phyloP scores from a whole-genome alignment of 1,140 invertebrate species.

The Saccostrea echinata region DNA sequence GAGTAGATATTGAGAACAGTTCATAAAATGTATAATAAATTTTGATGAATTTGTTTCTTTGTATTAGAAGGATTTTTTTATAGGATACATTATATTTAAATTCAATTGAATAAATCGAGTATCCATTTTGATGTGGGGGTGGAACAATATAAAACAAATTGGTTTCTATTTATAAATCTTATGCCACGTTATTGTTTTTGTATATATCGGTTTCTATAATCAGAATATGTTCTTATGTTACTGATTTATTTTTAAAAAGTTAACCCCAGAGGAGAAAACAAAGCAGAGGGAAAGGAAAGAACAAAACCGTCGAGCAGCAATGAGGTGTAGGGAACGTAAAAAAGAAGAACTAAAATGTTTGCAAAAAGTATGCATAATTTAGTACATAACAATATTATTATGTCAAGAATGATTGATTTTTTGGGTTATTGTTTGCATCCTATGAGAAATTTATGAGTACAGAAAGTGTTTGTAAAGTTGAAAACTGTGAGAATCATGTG shows the following conservation, averaged over 20 bases:
- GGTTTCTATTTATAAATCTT: constrained; percentile 25
- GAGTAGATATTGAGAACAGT: not conserved
- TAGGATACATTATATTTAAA: too few relatives aligned
- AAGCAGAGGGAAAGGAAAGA: constrained; percentile 41
- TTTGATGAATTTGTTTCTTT: too few relatives aligned
- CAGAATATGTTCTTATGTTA: not conserved
- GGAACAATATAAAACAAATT: not conserved
- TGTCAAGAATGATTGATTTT: too few relatives aligned
- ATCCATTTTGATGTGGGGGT: not conserved
- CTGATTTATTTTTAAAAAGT: not conserved
- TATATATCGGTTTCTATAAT: not conserved
- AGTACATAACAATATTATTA: too few relatives aligned
- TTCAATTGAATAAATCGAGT: not conserved
- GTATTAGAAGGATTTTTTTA: too few relatives aligned
- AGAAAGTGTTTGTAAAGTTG: too few relatives aligned
- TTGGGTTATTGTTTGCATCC: too few relatives aligned
- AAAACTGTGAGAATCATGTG: too few relatives aligned
- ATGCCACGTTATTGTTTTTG: not conserved
- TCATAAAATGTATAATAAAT: not conserved
- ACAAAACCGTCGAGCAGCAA: constrained; percentile 30
- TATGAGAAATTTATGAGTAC: too few relatives aligned
- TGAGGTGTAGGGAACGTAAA: constrained; percentile 28
- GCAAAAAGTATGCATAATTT: not conserved
- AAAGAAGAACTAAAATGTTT: constrained; percentile 28
- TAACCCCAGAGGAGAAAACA: constrained; percentile 36